Conservation (phyloP, 2,888 invertebrate species). For the Apantesis nais region DNA sequence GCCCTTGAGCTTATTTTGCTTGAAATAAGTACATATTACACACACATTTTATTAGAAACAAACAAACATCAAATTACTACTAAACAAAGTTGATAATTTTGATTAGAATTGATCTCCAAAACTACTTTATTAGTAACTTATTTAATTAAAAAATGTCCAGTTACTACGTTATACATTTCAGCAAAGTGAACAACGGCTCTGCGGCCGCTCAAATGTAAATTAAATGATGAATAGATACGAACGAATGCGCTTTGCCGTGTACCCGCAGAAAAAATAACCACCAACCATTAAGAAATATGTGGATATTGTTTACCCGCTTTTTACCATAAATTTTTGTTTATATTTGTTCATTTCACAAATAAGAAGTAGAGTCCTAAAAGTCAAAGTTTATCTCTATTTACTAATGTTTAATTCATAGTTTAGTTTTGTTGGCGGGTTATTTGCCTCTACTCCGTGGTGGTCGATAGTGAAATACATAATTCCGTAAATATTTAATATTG, state of each 20-base stretch:
- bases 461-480: no score
- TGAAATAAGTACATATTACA: no score
- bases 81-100: no score
- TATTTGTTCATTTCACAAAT: conserved; percentile 22
- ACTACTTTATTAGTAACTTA: not conserved
- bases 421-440: not conserved
- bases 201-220: conserved; percentile 78
- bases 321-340: conserved; percentile 36
- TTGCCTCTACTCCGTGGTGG: not conserved
- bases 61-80: no score
- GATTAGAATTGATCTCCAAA: no score
- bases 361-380: not conserved
- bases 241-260: conserved; percentile 68
- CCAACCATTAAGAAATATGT: conserved; percentile 63
- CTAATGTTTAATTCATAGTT: no score
- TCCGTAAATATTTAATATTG: no score
- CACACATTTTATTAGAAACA: no score
- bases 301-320: conserved; percentile 47
- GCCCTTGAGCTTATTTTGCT: no score
- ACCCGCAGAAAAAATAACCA: conserved; percentile 64
- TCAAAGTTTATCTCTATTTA: not conserved
- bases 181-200: conserved; percentile 47
- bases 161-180: conserved; percentile 25
- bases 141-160: not conserved
- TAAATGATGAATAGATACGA: conserved; percentile 81